These are phyloP conservation scores for Amphiprion percula DNA, from an alignment of 2,113 vertebrate species.

Conservation along the genomic window DNA sequence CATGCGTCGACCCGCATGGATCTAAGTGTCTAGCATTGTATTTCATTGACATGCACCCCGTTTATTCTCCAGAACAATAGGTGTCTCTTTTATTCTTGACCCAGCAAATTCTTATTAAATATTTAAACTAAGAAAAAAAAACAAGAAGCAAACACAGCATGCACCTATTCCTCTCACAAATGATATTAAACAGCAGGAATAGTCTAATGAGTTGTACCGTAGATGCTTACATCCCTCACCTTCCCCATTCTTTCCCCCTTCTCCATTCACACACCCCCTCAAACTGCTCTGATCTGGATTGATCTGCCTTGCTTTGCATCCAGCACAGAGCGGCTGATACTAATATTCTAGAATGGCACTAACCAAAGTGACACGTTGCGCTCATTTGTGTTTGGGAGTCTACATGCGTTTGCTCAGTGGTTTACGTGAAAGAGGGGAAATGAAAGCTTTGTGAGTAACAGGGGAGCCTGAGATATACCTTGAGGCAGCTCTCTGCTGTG, in stretches of 20 bases:
- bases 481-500: constrained; percentile 25
- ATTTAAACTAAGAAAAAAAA: background rate
- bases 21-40: background rate
- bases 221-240: constrained; percentile 36
- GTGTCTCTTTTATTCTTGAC: background rate
- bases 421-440: background rate
- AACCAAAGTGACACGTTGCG: constrained; percentile 30
- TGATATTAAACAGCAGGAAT: constrained; percentile 11
- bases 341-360: constrained; percentile 44
- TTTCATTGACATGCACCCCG: background rate
- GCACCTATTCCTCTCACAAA: background rate
- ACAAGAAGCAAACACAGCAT: background rate
- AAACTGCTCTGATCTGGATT: constrained; percentile 83
- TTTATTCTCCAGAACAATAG: background rate
- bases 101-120: background rate
- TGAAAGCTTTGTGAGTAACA: constrained; percentile 20
- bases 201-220: constrained; percentile 8
- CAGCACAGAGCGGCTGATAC: constrained; percentile 46
- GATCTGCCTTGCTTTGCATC: constrained; percentile 75
- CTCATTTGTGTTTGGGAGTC: constrained; percentile 6
- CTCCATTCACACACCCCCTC: constrained; percentile 48
- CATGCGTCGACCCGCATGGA: background rate
- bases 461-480: constrained; percentile 19
- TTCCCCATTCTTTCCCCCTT: constrained; percentile 11
- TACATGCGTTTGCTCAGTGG: background rate